Percentiles rank a stretch among this genome's conserved stretches.
Evolutionary conservation across 2,113 vertebrate species (phyloP).

Genomic region (Panurus biarmicus): DNA sequence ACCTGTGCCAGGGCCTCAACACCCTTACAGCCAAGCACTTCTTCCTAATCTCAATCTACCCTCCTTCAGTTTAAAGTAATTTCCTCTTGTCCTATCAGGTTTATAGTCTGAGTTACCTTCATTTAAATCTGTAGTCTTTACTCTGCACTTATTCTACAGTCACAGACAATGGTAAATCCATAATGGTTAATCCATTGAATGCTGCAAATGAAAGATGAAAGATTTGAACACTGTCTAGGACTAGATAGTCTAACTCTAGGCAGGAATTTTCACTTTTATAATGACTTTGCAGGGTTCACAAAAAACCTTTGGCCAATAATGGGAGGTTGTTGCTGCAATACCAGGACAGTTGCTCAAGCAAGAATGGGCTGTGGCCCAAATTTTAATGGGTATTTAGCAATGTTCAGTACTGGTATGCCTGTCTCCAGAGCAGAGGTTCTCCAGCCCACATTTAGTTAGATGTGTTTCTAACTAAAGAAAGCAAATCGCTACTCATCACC

Average conservation of each 20-base stretch:
- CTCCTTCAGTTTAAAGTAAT: background rate
- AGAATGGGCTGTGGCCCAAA: background rate
- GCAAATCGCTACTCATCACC: background rate
- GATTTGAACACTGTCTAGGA: background rate
- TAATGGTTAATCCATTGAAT: background rate
- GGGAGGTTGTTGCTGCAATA: background rate
- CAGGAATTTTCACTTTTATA: background rate
- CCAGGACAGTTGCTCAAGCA: background rate
- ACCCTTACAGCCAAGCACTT: background rate
- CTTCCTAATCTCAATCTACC: background rate
- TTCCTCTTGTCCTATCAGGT: background rate
- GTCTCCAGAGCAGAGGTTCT: no score
- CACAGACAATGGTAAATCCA: background rate
- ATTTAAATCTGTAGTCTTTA: background rate
- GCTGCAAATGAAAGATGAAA: background rate
- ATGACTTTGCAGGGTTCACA: background rate
- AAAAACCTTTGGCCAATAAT: background rate
- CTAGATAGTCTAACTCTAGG: background rate
- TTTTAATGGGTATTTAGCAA: background rate
- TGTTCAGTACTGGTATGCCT: background rate
- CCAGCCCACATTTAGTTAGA: no score
- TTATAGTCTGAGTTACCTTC: background rate
- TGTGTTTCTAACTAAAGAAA: no score
- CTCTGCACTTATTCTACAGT: background rate
- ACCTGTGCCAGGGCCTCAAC: background rate